Percentiles rank a stretch among this genome's conserved stretches.
Evolutionary conservation across 2,113 vertebrate genomes (phyloP).

Genomic region (Sitta europaea): DNA sequence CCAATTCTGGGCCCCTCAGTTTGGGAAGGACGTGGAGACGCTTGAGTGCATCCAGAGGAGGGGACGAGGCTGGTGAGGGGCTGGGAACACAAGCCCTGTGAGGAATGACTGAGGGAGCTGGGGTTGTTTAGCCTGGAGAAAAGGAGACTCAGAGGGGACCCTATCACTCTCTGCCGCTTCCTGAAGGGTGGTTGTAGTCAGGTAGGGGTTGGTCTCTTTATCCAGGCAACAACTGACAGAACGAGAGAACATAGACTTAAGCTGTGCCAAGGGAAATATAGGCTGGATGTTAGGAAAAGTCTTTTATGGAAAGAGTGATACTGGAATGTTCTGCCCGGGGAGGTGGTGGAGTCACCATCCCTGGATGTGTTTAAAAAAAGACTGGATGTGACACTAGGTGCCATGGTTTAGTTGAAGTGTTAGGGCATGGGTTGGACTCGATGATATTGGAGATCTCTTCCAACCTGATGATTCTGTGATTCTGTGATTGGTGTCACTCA

Average conservation of each 20-base stretch:
- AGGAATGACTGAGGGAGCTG: fast-evolving
- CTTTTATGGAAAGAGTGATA: background rate
- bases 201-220: background rate
- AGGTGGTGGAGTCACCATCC: background rate
- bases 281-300: too few species aligned
- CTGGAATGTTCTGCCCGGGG: background rate
- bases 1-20: background rate
- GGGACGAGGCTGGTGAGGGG: background rate
- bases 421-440: fast-evolving
- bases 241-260: fast-evolving
- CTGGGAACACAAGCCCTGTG: background rate
- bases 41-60: fast-evolving
- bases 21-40: background rate
- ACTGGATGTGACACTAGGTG: background rate
- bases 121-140: background rate
- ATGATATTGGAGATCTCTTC: background rate
- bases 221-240: background rate
- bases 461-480: background rate
- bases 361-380: background rate
- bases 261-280: fast-evolving
- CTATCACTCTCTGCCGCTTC: background rate
- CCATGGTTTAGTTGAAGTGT: background rate
- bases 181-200: background rate
- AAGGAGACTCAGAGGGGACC: background rate
- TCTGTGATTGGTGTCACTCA: background rate